Conservation (phyloP, 2,113 vertebrate species). For the Atrichornis clamosus region DNA sequence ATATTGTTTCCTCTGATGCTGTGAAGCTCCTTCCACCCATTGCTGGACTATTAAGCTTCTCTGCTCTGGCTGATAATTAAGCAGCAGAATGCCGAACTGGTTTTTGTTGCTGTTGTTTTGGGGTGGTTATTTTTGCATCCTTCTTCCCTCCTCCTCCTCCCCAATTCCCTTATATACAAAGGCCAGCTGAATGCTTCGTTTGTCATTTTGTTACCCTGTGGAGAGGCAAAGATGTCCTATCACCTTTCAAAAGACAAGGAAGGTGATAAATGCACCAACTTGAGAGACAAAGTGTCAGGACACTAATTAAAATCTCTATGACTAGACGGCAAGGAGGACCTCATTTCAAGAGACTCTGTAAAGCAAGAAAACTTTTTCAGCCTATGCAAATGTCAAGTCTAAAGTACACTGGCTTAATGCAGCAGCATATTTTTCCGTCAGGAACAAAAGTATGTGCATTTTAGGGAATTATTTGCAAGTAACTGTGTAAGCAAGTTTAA, state of each 20-base stretch:
- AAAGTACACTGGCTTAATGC: not conserved
- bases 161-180: not conserved
- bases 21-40: constrained; percentile 27
- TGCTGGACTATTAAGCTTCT: not conserved
- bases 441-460: not conserved
- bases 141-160: not conserved
- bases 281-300: not conserved
- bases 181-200: constrained; percentile 2
- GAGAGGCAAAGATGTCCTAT: not conserved
- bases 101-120: not conserved
- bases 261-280: not conserved
- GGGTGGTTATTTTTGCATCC: not conserved
- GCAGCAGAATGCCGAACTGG: not conserved
- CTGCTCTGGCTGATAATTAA: constrained; percentile 29
- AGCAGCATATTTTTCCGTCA: not conserved
- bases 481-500: not conserved
- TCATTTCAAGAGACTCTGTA: not conserved
- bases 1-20: constrained; percentile 43
- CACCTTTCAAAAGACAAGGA: not conserved
- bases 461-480: not conserved
- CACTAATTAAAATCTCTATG: not conserved
- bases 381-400: not conserved
- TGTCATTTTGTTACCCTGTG: constrained; percentile 1
- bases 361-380: constrained; percentile 7
- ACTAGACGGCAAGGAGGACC: not conserved